phyloP scores from a whole-genome alignment of 2,888 invertebrate genomes.

The Ischnus inquisitorius region DNA sequence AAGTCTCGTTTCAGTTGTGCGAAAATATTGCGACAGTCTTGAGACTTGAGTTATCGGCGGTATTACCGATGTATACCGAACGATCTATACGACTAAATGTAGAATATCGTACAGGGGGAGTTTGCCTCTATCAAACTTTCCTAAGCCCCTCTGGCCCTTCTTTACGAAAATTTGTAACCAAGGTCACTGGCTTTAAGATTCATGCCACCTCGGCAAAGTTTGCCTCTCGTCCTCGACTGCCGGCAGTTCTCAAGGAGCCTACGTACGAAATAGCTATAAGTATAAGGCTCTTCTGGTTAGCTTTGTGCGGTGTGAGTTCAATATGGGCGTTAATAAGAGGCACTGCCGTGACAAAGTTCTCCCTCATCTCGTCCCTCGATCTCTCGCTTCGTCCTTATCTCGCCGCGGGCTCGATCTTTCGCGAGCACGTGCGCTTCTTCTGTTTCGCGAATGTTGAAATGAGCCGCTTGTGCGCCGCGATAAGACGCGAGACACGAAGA shows the following conservation, averaged over 20 bases:
- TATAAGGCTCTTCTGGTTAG: not conserved
- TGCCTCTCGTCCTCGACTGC: not conserved
- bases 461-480: not conserved
- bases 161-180: constrained; percentile 32
- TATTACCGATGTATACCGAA: not conserved
- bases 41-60: not conserved
- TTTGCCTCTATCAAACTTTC: constrained; percentile 41
- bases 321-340: not conserved
- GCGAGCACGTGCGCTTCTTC: constrained; percentile 34
- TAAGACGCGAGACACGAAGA: constrained; percentile 21
- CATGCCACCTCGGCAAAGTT: constrained; percentile 47
- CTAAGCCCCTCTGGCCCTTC: constrained; percentile 25
- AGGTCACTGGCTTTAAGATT: constrained; percentile 56
- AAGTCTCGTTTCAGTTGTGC: not conserved
- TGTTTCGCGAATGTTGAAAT: constrained; percentile 17
- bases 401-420: constrained; percentile 18
- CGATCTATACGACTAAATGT: not conserved
- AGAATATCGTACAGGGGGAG: not conserved
- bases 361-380: not conserved
- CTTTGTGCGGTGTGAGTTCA: not conserved
- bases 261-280: constrained; percentile 1
- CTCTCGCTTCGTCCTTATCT: not conserved
- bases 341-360: not conserved
- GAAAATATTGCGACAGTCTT: not conserved
- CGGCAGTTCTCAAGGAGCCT: constrained; percentile 21